Evolutionary conservation across 2,797 vertebrate genomes (phyloP).

Genomic region (Podargus strigoides): DNA sequence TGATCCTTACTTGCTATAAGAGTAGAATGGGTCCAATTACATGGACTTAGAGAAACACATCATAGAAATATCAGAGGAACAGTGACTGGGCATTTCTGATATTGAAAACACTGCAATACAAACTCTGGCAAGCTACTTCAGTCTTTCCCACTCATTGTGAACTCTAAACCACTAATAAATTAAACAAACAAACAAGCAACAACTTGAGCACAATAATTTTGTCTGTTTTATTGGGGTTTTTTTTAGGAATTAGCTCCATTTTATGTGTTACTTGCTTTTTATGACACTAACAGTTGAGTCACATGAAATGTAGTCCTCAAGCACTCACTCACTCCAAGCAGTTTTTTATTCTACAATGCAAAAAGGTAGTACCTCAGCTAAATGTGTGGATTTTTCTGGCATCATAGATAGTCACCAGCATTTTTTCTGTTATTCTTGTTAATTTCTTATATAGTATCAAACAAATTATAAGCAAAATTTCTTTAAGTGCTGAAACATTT

Average conservation of each 20-base stretch:
- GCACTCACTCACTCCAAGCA: neutral
- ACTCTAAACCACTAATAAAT: neutral
- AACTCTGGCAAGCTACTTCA: neutral
- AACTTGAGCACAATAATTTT: neutral
- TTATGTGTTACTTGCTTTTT: neutral
- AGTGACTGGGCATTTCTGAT: neutral
- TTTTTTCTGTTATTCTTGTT: neutral
- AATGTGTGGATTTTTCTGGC: neutral
- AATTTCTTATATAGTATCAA: neutral
- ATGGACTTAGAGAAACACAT: neutral
- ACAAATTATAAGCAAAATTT: neutral
- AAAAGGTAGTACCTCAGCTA: neutral
- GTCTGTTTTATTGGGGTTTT: neutral
- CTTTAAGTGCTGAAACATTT: neutral
- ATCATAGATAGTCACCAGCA: neutral
- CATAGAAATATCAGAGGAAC: neutral
- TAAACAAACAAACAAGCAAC: neutral
- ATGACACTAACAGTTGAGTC: neutral
- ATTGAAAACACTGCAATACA: neutral
- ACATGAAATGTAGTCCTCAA: neutral
- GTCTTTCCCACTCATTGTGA: neutral
- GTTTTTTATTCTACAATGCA: neutral
- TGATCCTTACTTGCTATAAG: neutral
- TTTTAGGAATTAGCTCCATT: neutral
- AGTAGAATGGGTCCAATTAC: neutral